Evolutionary conservation across 2,113 vertebrate species (phyloP).

Genomic region (Notothenia coriiceps): DNA sequence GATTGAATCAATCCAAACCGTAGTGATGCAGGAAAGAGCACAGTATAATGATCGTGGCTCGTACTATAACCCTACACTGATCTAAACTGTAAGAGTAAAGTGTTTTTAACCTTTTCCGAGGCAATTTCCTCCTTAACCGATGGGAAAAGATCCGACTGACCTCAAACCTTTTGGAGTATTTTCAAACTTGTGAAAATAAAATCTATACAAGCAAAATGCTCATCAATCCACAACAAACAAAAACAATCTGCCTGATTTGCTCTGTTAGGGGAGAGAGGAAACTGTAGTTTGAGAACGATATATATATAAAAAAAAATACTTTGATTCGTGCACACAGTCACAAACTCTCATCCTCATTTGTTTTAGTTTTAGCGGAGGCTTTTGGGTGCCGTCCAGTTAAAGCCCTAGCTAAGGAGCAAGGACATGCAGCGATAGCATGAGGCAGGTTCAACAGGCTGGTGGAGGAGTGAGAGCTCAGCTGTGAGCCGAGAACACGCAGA

Average conservation of each 20-base stretch:
- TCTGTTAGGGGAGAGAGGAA: slow-evolving; percentile 45
- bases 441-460: slow-evolving; percentile 45
- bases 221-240: slow-evolving; percentile 29
- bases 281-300: slow-evolving; percentile 25
- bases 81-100: not conserved
- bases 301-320: slow-evolving; percentile 6
- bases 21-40: not conserved
- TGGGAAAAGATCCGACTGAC: not conserved
- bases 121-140: not conserved
- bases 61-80: not conserved
- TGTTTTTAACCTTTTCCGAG: not conserved
- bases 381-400: slow-evolving; percentile 29
- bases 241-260: slow-evolving; percentile 39
- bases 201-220: slow-evolving; percentile 34
- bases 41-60: slow-evolving; percentile 11
- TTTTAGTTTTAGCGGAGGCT: slow-evolving; percentile 33
- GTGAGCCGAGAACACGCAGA: not conserved
- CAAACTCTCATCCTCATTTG: slow-evolving; percentile 21
- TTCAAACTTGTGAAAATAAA: not conserved
- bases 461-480: not conserved
- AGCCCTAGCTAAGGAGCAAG: slow-evolving; percentile 52
- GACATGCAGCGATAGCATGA: slow-evolving; percentile 65
- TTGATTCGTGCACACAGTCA: slow-evolving; percentile 47
- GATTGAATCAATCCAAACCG: not conserved
- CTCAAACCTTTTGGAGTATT: not conserved